Evolutionary conservation across 37 sponge, comb jelly and placozoan genomes (phyloP).

Genomic region (Aplysina aerophoba): DNA sequence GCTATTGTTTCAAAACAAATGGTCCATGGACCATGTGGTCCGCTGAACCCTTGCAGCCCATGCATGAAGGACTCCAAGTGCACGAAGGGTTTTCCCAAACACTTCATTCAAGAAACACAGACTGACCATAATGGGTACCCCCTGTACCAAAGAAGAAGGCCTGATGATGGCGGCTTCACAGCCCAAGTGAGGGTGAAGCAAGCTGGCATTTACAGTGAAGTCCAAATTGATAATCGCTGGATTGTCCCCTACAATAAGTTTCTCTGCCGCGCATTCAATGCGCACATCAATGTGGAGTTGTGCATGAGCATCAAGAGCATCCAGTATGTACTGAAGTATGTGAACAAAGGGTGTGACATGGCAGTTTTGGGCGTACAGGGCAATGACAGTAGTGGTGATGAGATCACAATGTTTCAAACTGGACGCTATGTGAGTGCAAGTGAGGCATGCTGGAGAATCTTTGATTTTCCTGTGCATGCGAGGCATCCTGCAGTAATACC

Average conservation of each 20-base stretch:
- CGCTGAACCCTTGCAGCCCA: slow-evolving; percentile 26
- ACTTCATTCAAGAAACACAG: slow-evolving; percentile 42
- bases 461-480: slow-evolving; percentile 52
- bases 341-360: slow-evolving; percentile 57
- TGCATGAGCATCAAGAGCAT: slow-evolving; percentile 52
- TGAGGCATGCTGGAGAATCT: slow-evolving; percentile 62
- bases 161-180: slow-evolving; percentile 54
- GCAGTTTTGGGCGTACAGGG: slow-evolving; percentile 7
- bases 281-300: slow-evolving; percentile 55
- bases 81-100: slow-evolving; percentile 26
- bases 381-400: slow-evolving; percentile 24
- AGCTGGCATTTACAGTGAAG: neutral
- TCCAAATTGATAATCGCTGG: slow-evolving; percentile 55
- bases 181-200: slow-evolving; percentile 1
- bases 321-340: slow-evolving; percentile 66
- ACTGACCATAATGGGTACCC: slow-evolving; percentile 51
- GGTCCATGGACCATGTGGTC: slow-evolving; percentile 35
- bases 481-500: slow-evolving; percentile 34
- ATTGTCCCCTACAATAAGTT: slow-evolving; percentile 59
- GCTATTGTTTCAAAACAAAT: neutral
- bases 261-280: slow-evolving; percentile 25
- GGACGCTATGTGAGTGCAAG: slow-evolving; percentile 37
- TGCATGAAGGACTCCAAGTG: slow-evolving; percentile 63
- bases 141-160: slow-evolving; percentile 34
- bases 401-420: slow-evolving; percentile 33